Conservation (phyloP, 2,113 vertebrate species). For the Takifugu bimaculatus region DNA sequence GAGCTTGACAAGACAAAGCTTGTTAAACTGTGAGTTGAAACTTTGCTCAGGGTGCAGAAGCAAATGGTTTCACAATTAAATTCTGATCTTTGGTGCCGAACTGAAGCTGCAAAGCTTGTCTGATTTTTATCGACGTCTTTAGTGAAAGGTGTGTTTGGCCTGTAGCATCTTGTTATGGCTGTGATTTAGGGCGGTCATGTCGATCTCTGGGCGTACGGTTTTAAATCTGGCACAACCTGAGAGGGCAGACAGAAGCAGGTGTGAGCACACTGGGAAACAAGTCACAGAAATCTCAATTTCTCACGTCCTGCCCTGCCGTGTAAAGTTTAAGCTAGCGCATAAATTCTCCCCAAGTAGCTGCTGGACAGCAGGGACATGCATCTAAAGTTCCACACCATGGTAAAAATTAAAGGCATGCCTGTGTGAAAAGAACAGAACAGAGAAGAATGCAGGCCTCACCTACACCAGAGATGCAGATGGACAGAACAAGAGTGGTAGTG, state of each 20-base stretch:
- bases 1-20: slow-evolving; percentile 24
- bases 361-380: slow-evolving; percentile 38
- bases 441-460: slow-evolving; percentile 51
- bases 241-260: background rate
- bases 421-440: slow-evolving; percentile 63
- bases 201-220: slow-evolving; percentile 8
- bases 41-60: background rate
- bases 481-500: background rate
- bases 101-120: background rate
- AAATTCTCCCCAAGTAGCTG: slow-evolving; percentile 30
- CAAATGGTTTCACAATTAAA: background rate
- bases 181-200: slow-evolving; percentile 26
- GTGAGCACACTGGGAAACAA: background rate
- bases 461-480: slow-evolving; percentile 17
- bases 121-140: slow-evolving; percentile 2
- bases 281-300: background rate
- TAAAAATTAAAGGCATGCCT: slow-evolving; percentile 62
- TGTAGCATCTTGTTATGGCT: slow-evolving; percentile 1
- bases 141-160: background rate
- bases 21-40: background rate
- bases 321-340: slow-evolving; percentile 17
- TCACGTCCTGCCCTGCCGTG: background rate
- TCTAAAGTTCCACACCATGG: slow-evolving; percentile 60
- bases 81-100: background rate
- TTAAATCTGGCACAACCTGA: slow-evolving; percentile 2